Evolutionary conservation across 1,140 invertebrate species (phyloP).

Genomic region (Listronotus bonariensis): DNA sequence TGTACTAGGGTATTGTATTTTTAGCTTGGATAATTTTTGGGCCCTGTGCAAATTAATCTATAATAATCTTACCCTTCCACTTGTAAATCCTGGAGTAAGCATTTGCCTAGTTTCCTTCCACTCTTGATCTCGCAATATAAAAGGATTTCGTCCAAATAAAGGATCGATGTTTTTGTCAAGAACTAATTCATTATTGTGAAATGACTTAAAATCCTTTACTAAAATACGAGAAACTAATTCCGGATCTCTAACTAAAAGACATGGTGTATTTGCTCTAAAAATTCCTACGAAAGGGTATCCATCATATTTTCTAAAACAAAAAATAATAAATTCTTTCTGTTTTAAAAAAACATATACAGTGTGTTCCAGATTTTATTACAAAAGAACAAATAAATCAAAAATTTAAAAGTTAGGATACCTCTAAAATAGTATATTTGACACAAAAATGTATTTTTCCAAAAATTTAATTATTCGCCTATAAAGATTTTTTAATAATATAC

Average conservation of each 20-base stretch:
- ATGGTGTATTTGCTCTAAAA: conserved; percentile 53
- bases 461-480: no score
- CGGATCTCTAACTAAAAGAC: conserved; percentile 55
- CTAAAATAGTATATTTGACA: no score
- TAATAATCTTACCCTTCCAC: conserved; percentile 47
- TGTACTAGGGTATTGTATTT: no score
- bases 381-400: no score
- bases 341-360: neutral
- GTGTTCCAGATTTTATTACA: no score
- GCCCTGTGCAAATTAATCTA: neutral
- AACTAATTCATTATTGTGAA: conserved; percentile 49
- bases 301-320: conserved; percentile 47
- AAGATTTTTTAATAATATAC: no score
- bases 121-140: conserved; percentile 55
- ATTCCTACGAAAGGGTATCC: conserved; percentile 56
- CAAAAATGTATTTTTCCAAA: no score
- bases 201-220: conserved; percentile 52
- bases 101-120: conserved; percentile 62
- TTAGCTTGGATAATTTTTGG: no score
- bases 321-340: neutral
- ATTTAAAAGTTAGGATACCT: no score
- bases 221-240: conserved; percentile 54
- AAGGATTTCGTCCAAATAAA: conserved; percentile 56
- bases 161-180: conserved; percentile 54
- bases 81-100: conserved; percentile 62